Conservation (phyloP, 2,797 vertebrate genomes). For the Valencia hispanica region DNA sequence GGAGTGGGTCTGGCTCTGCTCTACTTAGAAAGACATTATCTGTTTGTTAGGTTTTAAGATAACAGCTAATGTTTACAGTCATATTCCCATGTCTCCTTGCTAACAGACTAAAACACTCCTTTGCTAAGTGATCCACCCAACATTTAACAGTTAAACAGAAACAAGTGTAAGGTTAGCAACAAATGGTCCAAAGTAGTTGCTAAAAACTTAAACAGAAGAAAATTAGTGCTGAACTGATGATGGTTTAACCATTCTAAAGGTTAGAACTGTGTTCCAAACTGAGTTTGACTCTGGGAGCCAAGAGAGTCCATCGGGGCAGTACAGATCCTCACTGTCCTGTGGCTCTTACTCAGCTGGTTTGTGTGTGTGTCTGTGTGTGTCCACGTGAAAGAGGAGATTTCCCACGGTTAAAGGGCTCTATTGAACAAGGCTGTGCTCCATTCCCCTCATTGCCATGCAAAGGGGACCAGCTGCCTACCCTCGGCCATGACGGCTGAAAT, state of each 20-base stretch:
- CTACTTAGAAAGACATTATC: too few species aligned
- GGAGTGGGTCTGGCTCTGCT: too few species aligned
- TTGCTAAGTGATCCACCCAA: too few species aligned
- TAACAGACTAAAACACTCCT: too few species aligned
- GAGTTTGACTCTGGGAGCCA: constrained; percentile 43
- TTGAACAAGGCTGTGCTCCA: constrained; percentile 74
- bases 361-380: constrained; percentile 29
- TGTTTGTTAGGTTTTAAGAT: too few species aligned
- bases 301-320: constrained; percentile 41
- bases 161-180: not conserved
- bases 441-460: constrained; percentile 82
- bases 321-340: constrained; percentile 74
- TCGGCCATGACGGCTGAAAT: constrained; percentile 83
- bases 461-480: constrained; percentile 81
- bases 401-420: constrained; percentile 80
- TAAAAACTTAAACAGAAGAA: not conserved
- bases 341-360: constrained; percentile 56
- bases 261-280: not conserved
- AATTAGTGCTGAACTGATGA: not conserved
- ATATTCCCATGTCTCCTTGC: too few species aligned
- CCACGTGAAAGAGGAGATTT: constrained; percentile 50
- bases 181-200: not conserved
- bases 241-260: not conserved
- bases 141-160: not conserved
- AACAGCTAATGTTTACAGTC: too few species aligned